Evolutionary conservation across 2,888 invertebrate species (phyloP), one percentile per base, ranked within the genome.

Genomic region (Thereva unica): DNA sequence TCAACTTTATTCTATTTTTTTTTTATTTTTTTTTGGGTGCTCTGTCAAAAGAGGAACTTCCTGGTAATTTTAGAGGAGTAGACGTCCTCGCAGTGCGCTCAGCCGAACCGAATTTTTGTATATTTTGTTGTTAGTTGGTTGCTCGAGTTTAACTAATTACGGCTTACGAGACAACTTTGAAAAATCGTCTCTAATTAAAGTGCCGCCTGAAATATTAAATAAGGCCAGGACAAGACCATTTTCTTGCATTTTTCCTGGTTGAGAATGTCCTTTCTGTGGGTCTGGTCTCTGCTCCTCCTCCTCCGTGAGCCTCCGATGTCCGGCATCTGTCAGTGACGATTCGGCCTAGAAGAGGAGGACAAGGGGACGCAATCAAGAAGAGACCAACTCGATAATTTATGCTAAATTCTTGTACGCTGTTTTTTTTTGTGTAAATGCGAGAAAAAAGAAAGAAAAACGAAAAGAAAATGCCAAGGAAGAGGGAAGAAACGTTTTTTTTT

Each of bases 161-260:
- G 37, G 45, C 40, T 59, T 10, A 49, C 50, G 66, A 66, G 23
- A 23, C 23, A 23, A 23, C 59, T 47, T 57, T 57, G 66, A 66
- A 53, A 59, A 66, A 66, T 59, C 54, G 66, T 52, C 59, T 40
- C 59, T 66, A 66, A 66, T 66, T 66, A 66, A 66, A 66, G 54
- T 54, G 66, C 41, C 59, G 66, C 54, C 66, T 66, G 59, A 66
- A 66, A 66, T 66, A 66, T 66, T 61, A 66, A 66, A 59, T 38
- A 47, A 52, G 66, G 56, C 47, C 52, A 45, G 57, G 66, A 66
- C 66, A 66, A 10, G 34, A 37, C 23, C n/a, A n/a, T 52, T 23
- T n/a, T 23, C 23, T 50, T 4, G 4, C 23, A 50, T 50, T 7
- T 23, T 50, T 23, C 5, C 34, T 34, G 23, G 23, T 50, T 50